phyloP scores from a whole-genome alignment of 2,797 vertebrate species.

The Muscicapa comitata region DNA sequence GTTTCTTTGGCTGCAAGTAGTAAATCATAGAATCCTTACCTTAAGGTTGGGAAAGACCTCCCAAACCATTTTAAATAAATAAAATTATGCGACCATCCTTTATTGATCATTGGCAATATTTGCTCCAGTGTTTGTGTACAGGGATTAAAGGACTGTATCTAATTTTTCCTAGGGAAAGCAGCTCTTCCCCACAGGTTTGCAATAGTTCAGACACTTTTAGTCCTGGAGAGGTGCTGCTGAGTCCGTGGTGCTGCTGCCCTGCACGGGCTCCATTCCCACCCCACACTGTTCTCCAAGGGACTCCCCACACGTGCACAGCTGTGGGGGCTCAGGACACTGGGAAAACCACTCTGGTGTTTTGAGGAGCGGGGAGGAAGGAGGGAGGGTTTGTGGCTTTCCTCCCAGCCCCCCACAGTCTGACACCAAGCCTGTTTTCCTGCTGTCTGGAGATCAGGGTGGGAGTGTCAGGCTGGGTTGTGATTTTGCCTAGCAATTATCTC shows the following conservation, averaged over 20 bases:
- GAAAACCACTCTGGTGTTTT: not conserved
- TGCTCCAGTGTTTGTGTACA: accelerated
- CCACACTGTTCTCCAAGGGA: not conserved
- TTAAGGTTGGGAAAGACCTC: not conserved
- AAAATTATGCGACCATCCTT: accelerated
- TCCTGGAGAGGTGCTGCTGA: not conserved
- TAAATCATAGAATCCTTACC: not conserved
- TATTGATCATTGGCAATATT: not conserved
- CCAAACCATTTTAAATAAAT: not conserved
- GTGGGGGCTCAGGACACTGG: not conserved
- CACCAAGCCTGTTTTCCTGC: not conserved
- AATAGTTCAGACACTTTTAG: not conserved
- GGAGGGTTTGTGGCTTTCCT: not conserved
- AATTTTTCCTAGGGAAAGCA: not conserved
- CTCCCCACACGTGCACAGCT: accelerated
- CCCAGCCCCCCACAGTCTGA: not conserved
- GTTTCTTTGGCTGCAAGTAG: not conserved
- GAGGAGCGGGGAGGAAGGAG: not conserved
- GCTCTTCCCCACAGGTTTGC: not conserved
- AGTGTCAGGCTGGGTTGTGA: not conserved
- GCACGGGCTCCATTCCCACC: accelerated
- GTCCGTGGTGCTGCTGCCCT: not conserved
- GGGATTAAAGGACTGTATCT: not conserved
- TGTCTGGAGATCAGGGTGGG: not conserved
- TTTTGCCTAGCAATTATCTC: conserved; percentile 35